phyloP scores from a whole-genome alignment of 2,888 invertebrate genomes.

The Chirona hameri region DNA sequence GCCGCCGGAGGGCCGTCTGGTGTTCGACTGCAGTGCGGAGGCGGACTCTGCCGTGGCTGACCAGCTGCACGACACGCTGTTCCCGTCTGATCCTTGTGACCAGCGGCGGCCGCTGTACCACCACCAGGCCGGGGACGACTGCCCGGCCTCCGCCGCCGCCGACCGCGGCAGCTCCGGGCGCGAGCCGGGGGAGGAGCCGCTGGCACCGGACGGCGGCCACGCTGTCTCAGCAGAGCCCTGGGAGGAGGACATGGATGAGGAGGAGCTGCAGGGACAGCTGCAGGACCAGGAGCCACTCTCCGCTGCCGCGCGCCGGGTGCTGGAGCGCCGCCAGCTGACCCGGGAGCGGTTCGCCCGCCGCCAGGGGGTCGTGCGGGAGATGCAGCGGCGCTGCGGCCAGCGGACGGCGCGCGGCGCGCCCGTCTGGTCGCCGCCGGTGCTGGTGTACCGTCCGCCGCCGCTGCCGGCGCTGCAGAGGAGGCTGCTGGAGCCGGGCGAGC shows the following conservation, averaged over 20 bases:
- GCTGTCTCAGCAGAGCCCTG: not conserved
- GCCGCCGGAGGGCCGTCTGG: not conserved
- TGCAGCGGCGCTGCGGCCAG: slow-evolving; percentile 13
- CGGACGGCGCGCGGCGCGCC: not conserved
- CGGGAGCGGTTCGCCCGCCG: not conserved
- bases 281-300: not conserved
- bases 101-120: not conserved
- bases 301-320: not conserved
- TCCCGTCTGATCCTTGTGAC: not conserved
- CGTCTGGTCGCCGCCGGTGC: not conserved
- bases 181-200: not conserved
- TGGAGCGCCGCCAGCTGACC: not conserved
- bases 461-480: not conserved
- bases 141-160: not conserved
- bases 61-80: not conserved
- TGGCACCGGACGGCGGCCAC: no score
- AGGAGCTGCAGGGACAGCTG: not conserved
- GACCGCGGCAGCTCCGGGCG: not conserved
- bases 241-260: not conserved
- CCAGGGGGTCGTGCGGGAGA: not conserved
- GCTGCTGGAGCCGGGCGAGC: slow-evolving; percentile 1
- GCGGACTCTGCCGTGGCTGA: not conserved
- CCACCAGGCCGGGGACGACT: not conserved
- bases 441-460: slow-evolving; percentile 22
- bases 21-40: not conserved